Conservation (phyloP, 2,113 vertebrate genomes). For the Microcebus lehilahytsara region DNA sequence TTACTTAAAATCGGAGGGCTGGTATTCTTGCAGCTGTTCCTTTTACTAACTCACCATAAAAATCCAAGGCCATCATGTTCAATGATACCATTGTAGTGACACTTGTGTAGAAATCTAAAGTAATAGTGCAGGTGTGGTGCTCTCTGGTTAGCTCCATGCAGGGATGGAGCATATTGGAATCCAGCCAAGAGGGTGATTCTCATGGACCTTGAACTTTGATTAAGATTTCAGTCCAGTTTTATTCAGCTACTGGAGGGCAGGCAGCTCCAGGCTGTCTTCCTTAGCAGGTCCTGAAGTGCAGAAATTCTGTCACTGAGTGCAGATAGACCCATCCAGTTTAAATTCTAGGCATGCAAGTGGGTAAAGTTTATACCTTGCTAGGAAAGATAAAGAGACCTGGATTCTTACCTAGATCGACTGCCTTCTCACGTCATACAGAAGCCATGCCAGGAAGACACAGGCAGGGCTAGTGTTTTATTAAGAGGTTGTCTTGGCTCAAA, state of each 20-base stretch:
- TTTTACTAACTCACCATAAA: constrained; percentile 7
- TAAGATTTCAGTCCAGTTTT: background rate
- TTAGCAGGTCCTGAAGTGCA: background rate
- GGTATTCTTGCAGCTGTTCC: background rate
- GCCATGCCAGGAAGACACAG: background rate
- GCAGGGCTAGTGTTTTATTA: background rate
- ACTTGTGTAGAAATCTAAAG: background rate
- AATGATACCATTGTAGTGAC: background rate
- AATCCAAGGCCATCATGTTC: background rate
- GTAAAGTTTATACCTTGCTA: background rate
- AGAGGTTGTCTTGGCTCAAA: background rate
- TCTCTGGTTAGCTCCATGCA: background rate
- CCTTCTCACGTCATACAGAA: background rate
- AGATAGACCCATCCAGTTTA: background rate
- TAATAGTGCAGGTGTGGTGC: background rate
- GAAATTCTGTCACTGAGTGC: constrained; percentile 17
- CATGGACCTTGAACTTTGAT: background rate
- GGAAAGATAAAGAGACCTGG: background rate
- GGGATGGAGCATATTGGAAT: background rate
- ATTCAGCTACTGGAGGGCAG: background rate
- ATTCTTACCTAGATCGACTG: background rate
- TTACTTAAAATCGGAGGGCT: background rate
- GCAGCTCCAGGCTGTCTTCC: background rate
- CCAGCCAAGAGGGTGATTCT: background rate
- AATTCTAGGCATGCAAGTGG: background rate